Evolutionary conservation across 2,888 invertebrate genomes (phyloP).

Genomic region (Eucera pruinosa): DNA sequence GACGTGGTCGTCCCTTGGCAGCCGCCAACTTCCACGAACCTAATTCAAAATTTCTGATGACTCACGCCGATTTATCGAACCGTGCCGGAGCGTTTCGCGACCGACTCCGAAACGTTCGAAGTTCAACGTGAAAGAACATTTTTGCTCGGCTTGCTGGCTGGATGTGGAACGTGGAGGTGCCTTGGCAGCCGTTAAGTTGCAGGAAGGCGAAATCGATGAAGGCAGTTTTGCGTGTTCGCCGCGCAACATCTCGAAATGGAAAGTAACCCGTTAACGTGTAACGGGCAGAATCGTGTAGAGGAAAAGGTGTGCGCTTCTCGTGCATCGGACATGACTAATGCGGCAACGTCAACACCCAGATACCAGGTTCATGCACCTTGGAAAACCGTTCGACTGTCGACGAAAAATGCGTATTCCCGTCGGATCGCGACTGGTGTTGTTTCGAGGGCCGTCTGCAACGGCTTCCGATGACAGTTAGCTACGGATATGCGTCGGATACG

Average conservation of each 20-base stretch:
- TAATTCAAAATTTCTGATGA: slow-evolving; percentile 7
- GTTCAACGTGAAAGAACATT: too few relatives aligned
- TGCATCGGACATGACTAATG: slow-evolving; percentile 25
- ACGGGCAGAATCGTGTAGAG: slow-evolving; percentile 20
- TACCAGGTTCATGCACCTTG: slow-evolving; percentile 37
- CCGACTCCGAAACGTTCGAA: neutral
- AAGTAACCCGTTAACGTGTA: slow-evolving; percentile 42
- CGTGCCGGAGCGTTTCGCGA: too few relatives aligned
- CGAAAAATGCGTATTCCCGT: neutral
- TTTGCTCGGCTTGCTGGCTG: too few relatives aligned
- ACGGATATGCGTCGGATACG: too few relatives aligned
- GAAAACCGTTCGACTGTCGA: slow-evolving; percentile 6
- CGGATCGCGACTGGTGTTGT: slow-evolving; percentile 25
- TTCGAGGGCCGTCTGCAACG: slow-evolving; percentile 1
- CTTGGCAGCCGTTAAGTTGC: too few relatives aligned
- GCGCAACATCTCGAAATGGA: slow-evolving; percentile 46
- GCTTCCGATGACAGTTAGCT: too few relatives aligned
- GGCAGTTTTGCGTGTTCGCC: slow-evolving; percentile 36
- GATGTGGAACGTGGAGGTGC: too few relatives aligned
- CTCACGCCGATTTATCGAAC: neutral
- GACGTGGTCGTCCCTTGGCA: too few relatives aligned
- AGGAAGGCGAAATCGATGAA: neutral
- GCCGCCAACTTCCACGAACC: too few relatives aligned
- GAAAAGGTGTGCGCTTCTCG: slow-evolving; percentile 26
- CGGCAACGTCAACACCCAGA: slow-evolving; percentile 14